Conservation (phyloP, 2,888 invertebrate species). For the Drosophila setosimentum region DNA sequence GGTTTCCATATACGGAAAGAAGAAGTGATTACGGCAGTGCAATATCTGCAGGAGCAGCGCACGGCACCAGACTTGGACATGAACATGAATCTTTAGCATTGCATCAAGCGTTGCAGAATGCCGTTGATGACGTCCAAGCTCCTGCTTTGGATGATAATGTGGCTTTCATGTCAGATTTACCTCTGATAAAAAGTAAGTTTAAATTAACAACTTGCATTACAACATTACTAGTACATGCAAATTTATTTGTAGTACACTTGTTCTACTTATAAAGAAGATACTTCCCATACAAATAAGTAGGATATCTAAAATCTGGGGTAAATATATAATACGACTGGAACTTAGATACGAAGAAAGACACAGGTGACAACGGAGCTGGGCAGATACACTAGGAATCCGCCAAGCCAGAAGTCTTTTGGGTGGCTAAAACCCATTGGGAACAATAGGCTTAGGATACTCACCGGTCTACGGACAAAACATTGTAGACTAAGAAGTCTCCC, state of each 20-base stretch:
- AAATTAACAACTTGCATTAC: neutral
- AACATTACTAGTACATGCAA: neutral
- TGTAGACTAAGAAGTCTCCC: neutral
- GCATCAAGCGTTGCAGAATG: slow-evolving; percentile 93
- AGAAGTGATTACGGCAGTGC: slow-evolving; percentile 87
- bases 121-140: slow-evolving; percentile 88
- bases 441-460: neutral
- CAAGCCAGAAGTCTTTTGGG: too few species aligned
- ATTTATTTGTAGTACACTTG: neutral
- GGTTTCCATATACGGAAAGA: slow-evolving; percentile 87
- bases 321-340: too few species aligned
- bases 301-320: neutral
- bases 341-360: too few species aligned
- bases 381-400: too few species aligned
- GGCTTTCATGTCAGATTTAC: slow-evolving; percentile 95
- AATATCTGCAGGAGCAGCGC: slow-evolving; percentile 87
- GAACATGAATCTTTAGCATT: slow-evolving; percentile 91
- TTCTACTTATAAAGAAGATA: neutral
- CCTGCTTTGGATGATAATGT: slow-evolving; percentile 94
- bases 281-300: neutral
- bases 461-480: neutral
- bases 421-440: neutral
- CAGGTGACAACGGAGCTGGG: too few species aligned
- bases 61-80: slow-evolving; percentile 85
- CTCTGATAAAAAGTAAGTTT: slow-evolving; percentile 94